Base-by-base conservation (phyloP, 2,797 vertebrate species). In the Crocodylus rhombifer region DNA sequence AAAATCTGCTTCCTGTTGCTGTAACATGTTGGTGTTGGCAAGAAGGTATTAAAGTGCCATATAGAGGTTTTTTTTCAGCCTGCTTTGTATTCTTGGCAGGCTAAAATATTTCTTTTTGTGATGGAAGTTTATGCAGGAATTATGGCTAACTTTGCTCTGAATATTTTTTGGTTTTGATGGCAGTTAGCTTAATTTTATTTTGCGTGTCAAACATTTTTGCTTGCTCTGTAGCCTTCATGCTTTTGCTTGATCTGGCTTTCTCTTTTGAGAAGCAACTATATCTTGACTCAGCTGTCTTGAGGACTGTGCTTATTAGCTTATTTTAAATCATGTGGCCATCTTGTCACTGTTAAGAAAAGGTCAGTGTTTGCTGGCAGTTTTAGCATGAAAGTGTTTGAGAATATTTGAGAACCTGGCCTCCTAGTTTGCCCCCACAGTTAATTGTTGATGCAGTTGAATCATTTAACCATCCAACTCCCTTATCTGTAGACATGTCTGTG, bases 1-100 rank as follows among this genome's bases (percentile, higher is more conserved):
- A 87, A 92, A 95, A 92, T 83, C 86, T 93, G 80, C 82, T 93
- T 95, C 88, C 84, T 88, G 82, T 93, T 90, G 69, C 73, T 82
- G 74, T 21, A 78, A n/a, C 75, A 77, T 86, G 84, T 84, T 82
- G 73, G 71, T 93, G 95, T 88, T 88, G 82, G 77, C 84, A 93
- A 61, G 85, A 82, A 83, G 88, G 51, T 82, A 57, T 84, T 8
- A 16, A 93, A 93, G 77, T 57, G 63, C 28, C 65, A 28, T 81
- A 15, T 63, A 67, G 86, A 80, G 55, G 84, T 81, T 7, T 3
- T 5, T 82, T 82, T 91, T 80, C 80, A 62, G 14, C 62, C 82
- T 89, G 30, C 82, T 82, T 86, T 16, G 1, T 14, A 30, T 58
- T 77, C 14, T 30, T 77, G 56, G n/a, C 15, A 77, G 55, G 28